These are phyloP conservation scores for Bos javanicus DNA, from an alignment of 2,113 vertebrate species.

Conservation along the genomic window DNA sequence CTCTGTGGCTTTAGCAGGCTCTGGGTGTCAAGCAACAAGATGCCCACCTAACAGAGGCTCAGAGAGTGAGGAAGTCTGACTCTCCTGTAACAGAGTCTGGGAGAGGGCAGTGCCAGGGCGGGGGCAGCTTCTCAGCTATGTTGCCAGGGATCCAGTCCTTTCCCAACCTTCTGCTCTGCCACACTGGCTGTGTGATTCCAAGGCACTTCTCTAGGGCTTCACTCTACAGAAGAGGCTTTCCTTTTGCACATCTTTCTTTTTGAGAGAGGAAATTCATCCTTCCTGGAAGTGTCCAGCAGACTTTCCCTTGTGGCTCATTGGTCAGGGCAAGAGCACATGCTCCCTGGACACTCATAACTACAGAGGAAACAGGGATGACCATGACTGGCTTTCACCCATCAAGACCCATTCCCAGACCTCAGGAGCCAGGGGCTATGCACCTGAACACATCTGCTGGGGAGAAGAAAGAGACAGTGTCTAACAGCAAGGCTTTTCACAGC, in stretches of 20 bases:
- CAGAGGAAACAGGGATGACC: background rate
- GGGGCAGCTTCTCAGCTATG: background rate
- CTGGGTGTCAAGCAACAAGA: background rate
- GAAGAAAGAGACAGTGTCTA: background rate
- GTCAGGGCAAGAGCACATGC: background rate
- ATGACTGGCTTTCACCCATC: background rate
- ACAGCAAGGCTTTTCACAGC: background rate
- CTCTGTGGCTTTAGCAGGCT: background rate
- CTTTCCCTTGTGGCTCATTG: background rate
- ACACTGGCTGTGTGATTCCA: rapidly evolving
- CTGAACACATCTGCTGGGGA: background rate
- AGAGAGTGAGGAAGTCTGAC: background rate
- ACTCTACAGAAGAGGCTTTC: rapidly evolving
- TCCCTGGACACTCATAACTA: background rate
- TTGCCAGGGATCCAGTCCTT: background rate
- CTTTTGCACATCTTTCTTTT: background rate
- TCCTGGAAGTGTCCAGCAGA: background rate
- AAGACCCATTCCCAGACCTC: background rate
- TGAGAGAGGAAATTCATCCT: background rate
- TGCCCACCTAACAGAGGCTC: background rate
- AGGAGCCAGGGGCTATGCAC: background rate
- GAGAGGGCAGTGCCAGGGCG: background rate
- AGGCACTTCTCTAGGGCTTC: background rate
- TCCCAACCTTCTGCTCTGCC: background rate
- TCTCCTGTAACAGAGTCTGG: background rate